Percentiles rank a stretch among this genome's conserved stretches.
Conservation (phyloP, 2,797 vertebrate genomes). For the Hemibagrus guttatus region DNA sequence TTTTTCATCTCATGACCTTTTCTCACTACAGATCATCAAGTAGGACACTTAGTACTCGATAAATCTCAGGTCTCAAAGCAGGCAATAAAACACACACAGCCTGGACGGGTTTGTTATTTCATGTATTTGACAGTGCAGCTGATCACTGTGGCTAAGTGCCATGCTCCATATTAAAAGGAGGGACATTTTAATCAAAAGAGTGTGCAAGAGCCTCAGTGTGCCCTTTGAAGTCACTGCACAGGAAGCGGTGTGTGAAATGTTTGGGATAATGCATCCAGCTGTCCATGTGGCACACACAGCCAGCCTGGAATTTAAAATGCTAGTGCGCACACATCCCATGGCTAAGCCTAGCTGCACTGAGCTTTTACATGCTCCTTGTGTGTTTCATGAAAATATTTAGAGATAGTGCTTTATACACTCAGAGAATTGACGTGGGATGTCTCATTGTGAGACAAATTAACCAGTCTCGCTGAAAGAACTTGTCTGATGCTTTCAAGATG, state of each 20-base stretch:
- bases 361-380: constrained; percentile 53
- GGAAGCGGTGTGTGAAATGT: constrained; percentile 68
- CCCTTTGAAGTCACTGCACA: constrained; percentile 68
- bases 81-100: constrained; percentile 55
- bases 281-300: constrained; percentile 60
- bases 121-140: constrained; percentile 68
- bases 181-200: constrained; percentile 63
- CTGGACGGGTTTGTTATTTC: constrained; percentile 61
- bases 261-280: constrained; percentile 70
- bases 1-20: not conserved
- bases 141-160: constrained; percentile 63
- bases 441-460: constrained; percentile 5
- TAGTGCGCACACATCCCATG: constrained; percentile 62
- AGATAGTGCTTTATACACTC: constrained; percentile 34
- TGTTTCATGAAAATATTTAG: constrained; percentile 32
- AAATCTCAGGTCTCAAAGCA: constrained; percentile 28
- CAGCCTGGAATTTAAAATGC: constrained; percentile 60
- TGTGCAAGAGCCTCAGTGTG: constrained; percentile 55
- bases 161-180: constrained; percentile 65
- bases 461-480: not conserved
- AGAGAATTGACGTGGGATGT: not conserved
- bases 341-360: constrained; percentile 53
- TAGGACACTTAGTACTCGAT: constrained; percentile 29
- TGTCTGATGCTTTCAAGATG: not conserved
- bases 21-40: constrained; percentile 36